Evolutionary conservation across 2,888 invertebrate species (phyloP), one percentile per base, ranked within the genome.

Genomic region (Pachliopta kotzebuea): DNA sequence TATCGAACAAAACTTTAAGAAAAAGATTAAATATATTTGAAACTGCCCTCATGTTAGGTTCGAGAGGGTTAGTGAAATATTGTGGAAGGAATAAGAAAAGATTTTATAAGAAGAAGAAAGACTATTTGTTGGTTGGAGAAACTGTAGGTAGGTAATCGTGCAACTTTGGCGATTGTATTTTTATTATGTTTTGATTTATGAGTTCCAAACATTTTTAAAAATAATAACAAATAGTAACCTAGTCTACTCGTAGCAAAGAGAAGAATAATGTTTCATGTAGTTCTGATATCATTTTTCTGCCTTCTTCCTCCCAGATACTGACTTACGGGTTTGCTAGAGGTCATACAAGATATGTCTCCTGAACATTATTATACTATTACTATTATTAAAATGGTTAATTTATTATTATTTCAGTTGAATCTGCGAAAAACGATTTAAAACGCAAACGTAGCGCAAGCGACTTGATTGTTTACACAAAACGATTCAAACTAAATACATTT

Each of bases 11-110:
- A 67, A 78, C 69, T 56, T 72, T 90, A 18, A 78, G 75, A 57
- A 77, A 69, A 53, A 78, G 83, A 21, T 75, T 90, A 1, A 84
- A 86, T 66, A 74, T 75, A 54, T 88, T 88, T 54, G 83, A 88
- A 63, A 69, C 88, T 61, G 74, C 77, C 14, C 69, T 82, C 20
- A 81, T 73, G 69, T 67, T 85, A 24, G 90, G 90, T 0, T 86
- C 88, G 6, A 79, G 75, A 60, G 76, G 68, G 29, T 71, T 86
- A 59, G 85, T 80, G 0, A 81, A 74, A 66, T 85, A 81, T 67
- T 72, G 81, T 62, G 81, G 73, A 66, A 77, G 70, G 69, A 82
- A 81, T 69, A 81, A 71, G 67, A 83, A 68, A 64, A 74, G 71
- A 70, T 29, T 74, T 49, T 81, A 72, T 31, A 79, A 70, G 58